Base-by-base conservation (phyloP, 2,113 vertebrate species). In the Protobothrops flavoviridis region DNA sequence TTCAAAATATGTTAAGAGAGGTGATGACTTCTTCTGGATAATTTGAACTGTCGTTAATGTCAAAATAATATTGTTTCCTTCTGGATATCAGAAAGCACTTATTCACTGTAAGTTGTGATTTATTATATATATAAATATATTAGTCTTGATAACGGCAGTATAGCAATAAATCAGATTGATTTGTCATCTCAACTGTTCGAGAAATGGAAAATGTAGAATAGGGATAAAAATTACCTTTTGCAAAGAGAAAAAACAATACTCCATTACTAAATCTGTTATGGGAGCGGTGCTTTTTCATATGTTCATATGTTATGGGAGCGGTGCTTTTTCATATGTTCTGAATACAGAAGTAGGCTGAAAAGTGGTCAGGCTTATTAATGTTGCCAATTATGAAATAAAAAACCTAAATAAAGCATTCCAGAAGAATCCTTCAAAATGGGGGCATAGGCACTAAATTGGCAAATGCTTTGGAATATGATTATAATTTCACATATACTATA, bases 31-130 rank as follows among this genome's bases (percentile, higher is more conserved):
- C 9, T 26, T 59, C 39, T 15, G 11, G 1, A 12, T 61, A 23
- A 10, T 89, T 45, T 15, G 23, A 89, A 45, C 57, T 21, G 24
- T 29, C 7, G 26, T 39, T 48, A 64, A 7, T 95, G 88, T 91
- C 55, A 95, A 95, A 93, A 94, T 93, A 50, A 90, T 93, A 61
- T 53, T 0, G 0, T 86, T 95, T 93, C 57, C 13, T 94, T 92
- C 39, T 90, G 89, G 92, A 94, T 64, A 21, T 93, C 23, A 33
- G 50, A 69, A 94, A 52, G 50, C 87, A 48, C 92, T 93, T 87
- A 1, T 0, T 91, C 43, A 89, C 23, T 87, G 92, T 87, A 15
- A 24, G 26, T 26, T 53, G 15, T 53, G 26, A 8, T 39, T 81
- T 74, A 81, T 53, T 26, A 24, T 13, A 90, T 52, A 90, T 52